Conservation (phyloP, 2,113 vertebrate genomes). For the Empidonax traillii region DNA sequence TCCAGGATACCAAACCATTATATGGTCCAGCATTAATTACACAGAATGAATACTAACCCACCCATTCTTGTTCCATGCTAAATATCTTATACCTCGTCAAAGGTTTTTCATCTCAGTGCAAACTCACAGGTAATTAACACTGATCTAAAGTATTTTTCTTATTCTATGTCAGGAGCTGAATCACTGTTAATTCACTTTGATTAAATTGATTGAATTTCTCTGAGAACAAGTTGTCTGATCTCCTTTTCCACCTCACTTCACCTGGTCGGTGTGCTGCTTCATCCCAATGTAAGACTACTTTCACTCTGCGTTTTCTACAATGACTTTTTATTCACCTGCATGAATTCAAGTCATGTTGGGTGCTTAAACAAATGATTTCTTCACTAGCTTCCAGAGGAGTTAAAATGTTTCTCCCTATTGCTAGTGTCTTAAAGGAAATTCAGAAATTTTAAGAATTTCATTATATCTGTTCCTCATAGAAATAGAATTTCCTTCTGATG, state of each 20-base stretch:
- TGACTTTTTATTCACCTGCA: not conserved
- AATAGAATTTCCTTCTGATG: not conserved
- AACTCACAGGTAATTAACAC: not conserved
- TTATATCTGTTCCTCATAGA: not conserved
- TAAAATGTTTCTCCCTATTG: not conserved
- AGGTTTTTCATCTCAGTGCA: not conserved
- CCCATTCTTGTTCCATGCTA: not conserved
- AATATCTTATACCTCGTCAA: not conserved
- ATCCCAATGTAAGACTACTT: fast-evolving
- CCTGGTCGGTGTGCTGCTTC: not conserved
- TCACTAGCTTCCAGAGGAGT: not conserved
- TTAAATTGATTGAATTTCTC: not conserved
- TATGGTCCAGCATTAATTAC: not conserved
- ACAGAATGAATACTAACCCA: not conserved
- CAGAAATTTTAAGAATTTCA: not conserved
- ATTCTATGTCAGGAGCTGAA: not conserved
- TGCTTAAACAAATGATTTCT: not conserved
- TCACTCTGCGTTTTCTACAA: not conserved
- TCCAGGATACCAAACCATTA: not conserved
- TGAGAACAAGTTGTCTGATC: not conserved
- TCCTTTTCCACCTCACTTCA: not conserved
- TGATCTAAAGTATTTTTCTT: not conserved
- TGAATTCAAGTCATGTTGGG: not conserved
- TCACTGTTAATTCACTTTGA: not conserved
- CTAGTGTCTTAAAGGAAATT: not conserved